phyloP scores from a whole-genome alignment of 2,888 invertebrate genomes.

The Pycnomerus fuliginosus region DNA sequence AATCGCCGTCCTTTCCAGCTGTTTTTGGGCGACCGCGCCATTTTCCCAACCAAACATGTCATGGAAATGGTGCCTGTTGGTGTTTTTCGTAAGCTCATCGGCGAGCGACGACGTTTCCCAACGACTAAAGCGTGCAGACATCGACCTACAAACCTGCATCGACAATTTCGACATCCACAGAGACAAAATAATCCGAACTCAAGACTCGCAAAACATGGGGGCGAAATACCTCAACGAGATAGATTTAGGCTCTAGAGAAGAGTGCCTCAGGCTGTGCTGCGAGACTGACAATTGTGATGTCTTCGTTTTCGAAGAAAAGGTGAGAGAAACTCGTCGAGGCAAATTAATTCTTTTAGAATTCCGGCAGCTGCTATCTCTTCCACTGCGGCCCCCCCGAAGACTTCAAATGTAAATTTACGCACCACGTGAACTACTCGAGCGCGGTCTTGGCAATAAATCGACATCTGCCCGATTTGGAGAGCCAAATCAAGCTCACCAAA shows the following conservation, averaged over 20 bases:
- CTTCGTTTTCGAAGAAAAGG: slow-evolving; percentile 91
- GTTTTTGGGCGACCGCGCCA: slow-evolving; percentile 4
- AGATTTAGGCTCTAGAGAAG: slow-evolving; percentile 75
- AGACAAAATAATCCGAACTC: slow-evolving; percentile 88
- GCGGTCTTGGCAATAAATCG: slow-evolving; percentile 74
- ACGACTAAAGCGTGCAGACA: slow-evolving; percentile 49
- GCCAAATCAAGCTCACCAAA: slow-evolving; percentile 69
- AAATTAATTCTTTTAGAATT: slow-evolving; percentile 61
- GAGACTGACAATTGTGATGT: slow-evolving; percentile 86
- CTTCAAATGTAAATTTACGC: slow-evolving; percentile 90
- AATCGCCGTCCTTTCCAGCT: slow-evolving; percentile 10
- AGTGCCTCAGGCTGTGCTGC: slow-evolving; percentile 85
- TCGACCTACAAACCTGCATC: slow-evolving; percentile 67
- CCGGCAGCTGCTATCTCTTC: slow-evolving; percentile 88
- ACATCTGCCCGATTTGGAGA: slow-evolving; percentile 66
- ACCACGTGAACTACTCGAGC: slow-evolving; percentile 85
- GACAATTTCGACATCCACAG: slow-evolving; percentile 81
- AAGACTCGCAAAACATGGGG: slow-evolving; percentile 85
- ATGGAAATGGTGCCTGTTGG: no score
- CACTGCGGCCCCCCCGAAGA: slow-evolving; percentile 88
- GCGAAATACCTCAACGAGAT: slow-evolving; percentile 86
- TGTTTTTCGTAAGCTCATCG: no score
- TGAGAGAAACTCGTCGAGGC: no score
- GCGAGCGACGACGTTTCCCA: no score
- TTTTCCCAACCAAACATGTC: slow-evolving; percentile 11